Evolutionary conservation across 1,140 invertebrate species (phyloP), one percentile per base, ranked within the genome.

Genomic region (Drosophila oshimai): DNA sequence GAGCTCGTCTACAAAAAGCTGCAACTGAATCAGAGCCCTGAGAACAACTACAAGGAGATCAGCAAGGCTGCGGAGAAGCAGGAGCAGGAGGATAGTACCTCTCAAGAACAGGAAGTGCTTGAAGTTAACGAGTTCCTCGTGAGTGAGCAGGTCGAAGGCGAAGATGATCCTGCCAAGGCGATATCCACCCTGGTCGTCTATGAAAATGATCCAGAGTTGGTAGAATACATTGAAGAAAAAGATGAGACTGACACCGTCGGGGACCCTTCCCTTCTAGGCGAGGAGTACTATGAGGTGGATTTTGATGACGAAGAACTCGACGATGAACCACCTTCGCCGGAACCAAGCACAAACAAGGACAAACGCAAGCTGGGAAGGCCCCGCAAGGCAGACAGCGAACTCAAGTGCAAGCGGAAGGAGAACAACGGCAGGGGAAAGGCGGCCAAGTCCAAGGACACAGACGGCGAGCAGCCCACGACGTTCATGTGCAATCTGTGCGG

Each of bases 401-500:
- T 87, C 0, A 84, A 75, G 24, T 24, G 9, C 0, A 86, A 80
- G 28, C 55, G 71, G 7, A 86, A 65, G 24, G 39, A 37, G 0
- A 70, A 61, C 55, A 12, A 10, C 6, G n/a, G 1, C 24, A 4
- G 5, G 10, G 0, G 44, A 53, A 36, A 17, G 6, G 1, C 6
- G 0, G 1, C 0, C 3, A 51, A 36, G 4, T 4, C 10, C 3
- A 17, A 54, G 1, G 28, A 6, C 2, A 46, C 33, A 4, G 9
- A 13, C 0, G 57, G 57, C 2, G 34, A 41, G 0, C 9, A 17
- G 33, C 7, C 51, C 3, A 17, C 26, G 0, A 60, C 42, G 22
- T 86, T 50, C 20, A 74, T 75, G 46, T 90, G 89, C 28, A 74
- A 44, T 13, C 33, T 90, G 3, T 90, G 89, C 24, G 81, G 89